These are phyloP conservation scores for Lepidothrix coronata DNA, from an alignment of 2,113 vertebrate genomes.

Conservation along the genomic window DNA sequence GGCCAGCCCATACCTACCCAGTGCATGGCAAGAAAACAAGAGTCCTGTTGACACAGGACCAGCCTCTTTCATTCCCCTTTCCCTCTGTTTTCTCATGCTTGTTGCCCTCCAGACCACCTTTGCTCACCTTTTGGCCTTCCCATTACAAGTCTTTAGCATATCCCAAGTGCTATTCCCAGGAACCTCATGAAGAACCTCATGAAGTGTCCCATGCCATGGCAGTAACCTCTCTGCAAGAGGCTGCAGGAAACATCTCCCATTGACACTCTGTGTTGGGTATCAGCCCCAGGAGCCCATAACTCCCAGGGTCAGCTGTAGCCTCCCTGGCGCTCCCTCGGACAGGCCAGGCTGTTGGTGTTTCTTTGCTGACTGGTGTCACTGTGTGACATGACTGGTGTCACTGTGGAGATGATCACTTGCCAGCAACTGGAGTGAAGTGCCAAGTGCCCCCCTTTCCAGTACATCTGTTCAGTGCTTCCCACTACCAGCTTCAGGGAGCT, in stretches of 20 bases:
- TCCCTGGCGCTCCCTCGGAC: no score
- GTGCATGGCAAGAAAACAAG: not conserved
- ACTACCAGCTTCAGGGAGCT: not conserved
- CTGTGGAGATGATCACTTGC: not conserved
- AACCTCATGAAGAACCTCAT: rapidly evolving
- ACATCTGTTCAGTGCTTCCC: rapidly evolving
- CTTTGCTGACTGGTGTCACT: not conserved
- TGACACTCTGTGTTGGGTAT: rapidly evolving
- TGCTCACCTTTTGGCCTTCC: not conserved
- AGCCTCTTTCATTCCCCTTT: not conserved
- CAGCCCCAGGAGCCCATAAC: rapidly evolving
- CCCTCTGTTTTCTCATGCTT: not conserved
- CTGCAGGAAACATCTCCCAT: not conserved
- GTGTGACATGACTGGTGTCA: rapidly evolving
- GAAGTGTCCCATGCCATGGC: not conserved
- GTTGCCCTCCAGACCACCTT: not conserved
- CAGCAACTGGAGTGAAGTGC: rapidly evolving
- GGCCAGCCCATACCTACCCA: not conserved
- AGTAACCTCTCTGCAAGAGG: not conserved
- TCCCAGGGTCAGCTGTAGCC: not conserved
- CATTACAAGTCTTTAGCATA: not conserved
- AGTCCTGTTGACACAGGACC: not conserved
- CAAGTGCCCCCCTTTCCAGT: rapidly evolving
- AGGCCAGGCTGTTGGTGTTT: not conserved
- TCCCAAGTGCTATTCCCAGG: not conserved